phyloP scores from a whole-genome alignment of 2,888 invertebrate species.

The Athalia cordata region DNA sequence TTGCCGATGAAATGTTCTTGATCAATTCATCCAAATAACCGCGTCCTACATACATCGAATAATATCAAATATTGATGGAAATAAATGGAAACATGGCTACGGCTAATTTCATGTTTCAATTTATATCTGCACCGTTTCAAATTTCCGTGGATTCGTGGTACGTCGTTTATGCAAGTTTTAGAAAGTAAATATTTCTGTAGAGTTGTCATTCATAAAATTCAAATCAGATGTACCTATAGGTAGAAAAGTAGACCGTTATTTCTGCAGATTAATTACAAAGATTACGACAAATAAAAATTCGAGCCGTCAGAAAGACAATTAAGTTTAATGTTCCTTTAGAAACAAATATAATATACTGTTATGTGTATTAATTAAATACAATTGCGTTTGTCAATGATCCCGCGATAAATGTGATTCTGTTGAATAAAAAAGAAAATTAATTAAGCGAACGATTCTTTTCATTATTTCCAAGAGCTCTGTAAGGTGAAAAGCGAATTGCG shows the following conservation, averaged over 20 bases:
- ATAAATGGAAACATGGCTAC: background rate
- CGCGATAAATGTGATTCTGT: background rate
- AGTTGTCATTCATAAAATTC: too few relatives aligned
- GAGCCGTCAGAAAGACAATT: too few relatives aligned
- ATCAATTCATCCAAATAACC: background rate
- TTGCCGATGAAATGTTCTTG: conserved; percentile 4
- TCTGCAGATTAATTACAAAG: too few relatives aligned
- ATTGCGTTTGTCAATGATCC: too few relatives aligned
- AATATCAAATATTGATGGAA: conserved; percentile 12
- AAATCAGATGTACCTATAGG: too few relatives aligned
- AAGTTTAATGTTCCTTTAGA: too few relatives aligned
- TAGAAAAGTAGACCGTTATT: too few relatives aligned
- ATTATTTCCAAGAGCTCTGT: conserved; percentile 2
- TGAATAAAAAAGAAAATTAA: background rate
- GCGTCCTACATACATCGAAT: too few relatives aligned
- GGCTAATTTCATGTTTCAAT: background rate
- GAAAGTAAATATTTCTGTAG: too few relatives aligned
- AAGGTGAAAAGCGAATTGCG: conserved; percentile 4
- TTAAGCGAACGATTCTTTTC: background rate
- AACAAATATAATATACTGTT: too few relatives aligned
- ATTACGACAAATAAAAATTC: too few relatives aligned
- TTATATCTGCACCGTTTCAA: background rate
- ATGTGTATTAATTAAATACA: too few relatives aligned
- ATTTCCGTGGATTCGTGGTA: background rate
- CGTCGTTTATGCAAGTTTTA: background rate